Evolutionary conservation across 2,797 vertebrate genomes (phyloP).

Genomic region (Denticeps clupeoides): DNA sequence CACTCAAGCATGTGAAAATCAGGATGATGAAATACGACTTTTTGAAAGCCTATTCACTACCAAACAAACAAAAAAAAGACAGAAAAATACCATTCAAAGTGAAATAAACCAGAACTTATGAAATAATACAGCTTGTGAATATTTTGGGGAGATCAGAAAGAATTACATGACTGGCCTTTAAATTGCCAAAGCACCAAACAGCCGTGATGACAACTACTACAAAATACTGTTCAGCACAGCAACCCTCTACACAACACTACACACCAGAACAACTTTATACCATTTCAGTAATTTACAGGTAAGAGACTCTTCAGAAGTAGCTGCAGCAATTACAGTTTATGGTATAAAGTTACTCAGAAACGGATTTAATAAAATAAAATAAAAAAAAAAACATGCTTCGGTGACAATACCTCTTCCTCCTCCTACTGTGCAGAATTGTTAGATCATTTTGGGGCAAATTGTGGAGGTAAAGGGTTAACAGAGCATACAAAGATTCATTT

Average conservation of each 20-base stretch:
- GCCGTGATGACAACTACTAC: too few relatives aligned
- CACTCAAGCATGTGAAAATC: too few relatives aligned
- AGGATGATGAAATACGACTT: too few relatives aligned
- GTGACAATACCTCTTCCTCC: conserved; percentile 44
- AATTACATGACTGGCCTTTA: too few relatives aligned
- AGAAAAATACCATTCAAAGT: too few relatives aligned
- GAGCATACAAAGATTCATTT: not conserved
- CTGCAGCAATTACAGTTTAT: conserved; percentile 5
- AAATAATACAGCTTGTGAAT: too few relatives aligned
- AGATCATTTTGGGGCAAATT: not conserved
- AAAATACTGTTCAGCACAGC: conserved; percentile 16
- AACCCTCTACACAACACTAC: conserved; percentile 8
- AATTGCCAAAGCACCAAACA: too few relatives aligned
- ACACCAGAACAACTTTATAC: conserved; percentile 27
- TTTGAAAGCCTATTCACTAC: too few relatives aligned
- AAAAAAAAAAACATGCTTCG: conserved; percentile 20
- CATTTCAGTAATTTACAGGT: not conserved
- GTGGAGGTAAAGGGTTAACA: too few relatives aligned
- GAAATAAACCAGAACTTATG: too few relatives aligned
- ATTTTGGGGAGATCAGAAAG: too few relatives aligned
- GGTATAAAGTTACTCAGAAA: conserved; percentile 38
- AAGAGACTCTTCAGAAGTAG: not conserved
- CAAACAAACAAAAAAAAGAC: too few relatives aligned
- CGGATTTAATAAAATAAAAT: conserved; percentile 34
- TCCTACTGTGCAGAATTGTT: conserved; percentile 41